Conservation (phyloP, 2,888 invertebrate species). For the Tanytarsus gracilentus region DNA sequence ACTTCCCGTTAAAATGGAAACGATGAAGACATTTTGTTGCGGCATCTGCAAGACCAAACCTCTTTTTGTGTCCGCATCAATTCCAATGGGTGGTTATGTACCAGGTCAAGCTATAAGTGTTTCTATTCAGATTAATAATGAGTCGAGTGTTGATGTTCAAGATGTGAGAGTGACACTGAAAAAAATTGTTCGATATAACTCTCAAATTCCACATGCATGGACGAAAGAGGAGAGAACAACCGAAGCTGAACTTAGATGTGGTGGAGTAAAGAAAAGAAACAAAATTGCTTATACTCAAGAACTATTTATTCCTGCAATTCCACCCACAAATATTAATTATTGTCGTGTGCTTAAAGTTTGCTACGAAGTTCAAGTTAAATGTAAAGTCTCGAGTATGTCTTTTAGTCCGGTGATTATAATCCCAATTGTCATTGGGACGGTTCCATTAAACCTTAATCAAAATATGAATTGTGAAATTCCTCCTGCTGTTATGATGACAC, state of each 20-base stretch:
- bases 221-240: slow-evolving; percentile 4
- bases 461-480: background rate
- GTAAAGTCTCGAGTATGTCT: background rate
- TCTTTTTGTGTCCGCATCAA: slow-evolving; percentile 2
- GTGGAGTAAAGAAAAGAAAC: background rate
- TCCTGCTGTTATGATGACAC: background rate
- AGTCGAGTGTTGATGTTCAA: slow-evolving; percentile 6
- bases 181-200: slow-evolving; percentile 10
- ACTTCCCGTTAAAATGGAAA: slow-evolving; percentile 5
- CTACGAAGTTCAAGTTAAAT: slow-evolving; percentile 4
- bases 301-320: slow-evolving; percentile 15
- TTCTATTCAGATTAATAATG: slow-evolving; percentile 8
- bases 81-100: slow-evolving; percentile 6
- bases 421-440: slow-evolving; percentile 19
- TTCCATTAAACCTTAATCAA: background rate
- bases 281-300: background rate
- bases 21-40: slow-evolving; percentile 8
- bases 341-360: slow-evolving; percentile 9
- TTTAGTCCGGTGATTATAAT: background rate
- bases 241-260: background rate
- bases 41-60: background rate
- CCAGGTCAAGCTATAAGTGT: slow-evolving; percentile 10
- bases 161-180: background rate
- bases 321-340: slow-evolving; percentile 16
- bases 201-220: background rate